Evolutionary conservation across 2,888 invertebrate genomes (phyloP).

Genomic region (Drosophila gaucha): DNA sequence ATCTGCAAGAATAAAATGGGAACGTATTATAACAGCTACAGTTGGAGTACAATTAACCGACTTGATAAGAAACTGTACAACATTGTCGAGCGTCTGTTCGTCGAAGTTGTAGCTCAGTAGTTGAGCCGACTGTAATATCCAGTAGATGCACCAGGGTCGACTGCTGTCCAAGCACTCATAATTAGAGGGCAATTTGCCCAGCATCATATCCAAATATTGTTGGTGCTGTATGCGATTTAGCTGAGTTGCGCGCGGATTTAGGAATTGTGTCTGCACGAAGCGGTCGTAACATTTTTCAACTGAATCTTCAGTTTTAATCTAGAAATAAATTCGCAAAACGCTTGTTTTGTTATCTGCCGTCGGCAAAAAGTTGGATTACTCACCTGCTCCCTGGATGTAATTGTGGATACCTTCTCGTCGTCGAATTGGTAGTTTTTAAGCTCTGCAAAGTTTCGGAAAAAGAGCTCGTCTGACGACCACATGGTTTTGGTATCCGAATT

Average conservation of each 20-base stretch:
- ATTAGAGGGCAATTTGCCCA: slow-evolving; percentile 88
- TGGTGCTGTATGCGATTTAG: slow-evolving; percentile 88
- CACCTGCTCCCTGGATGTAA: slow-evolving; percentile 88
- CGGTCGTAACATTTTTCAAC: slow-evolving; percentile 86
- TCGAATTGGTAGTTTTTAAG: slow-evolving; percentile 85
- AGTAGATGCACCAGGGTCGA: slow-evolving; percentile 98
- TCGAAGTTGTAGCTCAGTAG: slow-evolving; percentile 89
- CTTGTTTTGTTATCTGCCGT: neutral
- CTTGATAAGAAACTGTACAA: slow-evolving; percentile 87
- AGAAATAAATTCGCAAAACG: neutral
- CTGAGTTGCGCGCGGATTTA: slow-evolving; percentile 87
- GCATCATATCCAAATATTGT: slow-evolving; percentile 88
- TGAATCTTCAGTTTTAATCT: slow-evolving; percentile 87
- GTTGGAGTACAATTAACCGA: slow-evolving; percentile 63
- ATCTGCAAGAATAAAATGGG: slow-evolving; percentile 55
- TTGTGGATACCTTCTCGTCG: slow-evolving; percentile 87
- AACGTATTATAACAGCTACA: too few species aligned
- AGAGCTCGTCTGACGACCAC: slow-evolving; percentile 57
- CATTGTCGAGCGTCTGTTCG: slow-evolving; percentile 86
- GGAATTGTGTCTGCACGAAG: slow-evolving; percentile 85
- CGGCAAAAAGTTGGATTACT: slow-evolving; percentile 35
- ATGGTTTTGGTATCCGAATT: slow-evolving; percentile 43
- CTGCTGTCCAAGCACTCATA: slow-evolving; percentile 97
- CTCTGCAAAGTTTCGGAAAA: slow-evolving; percentile 79
- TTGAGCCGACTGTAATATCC: slow-evolving; percentile 96